Evolutionary conservation across 2,797 vertebrate species (phyloP).

Genomic region (Cacajao melanocephalus): DNA sequence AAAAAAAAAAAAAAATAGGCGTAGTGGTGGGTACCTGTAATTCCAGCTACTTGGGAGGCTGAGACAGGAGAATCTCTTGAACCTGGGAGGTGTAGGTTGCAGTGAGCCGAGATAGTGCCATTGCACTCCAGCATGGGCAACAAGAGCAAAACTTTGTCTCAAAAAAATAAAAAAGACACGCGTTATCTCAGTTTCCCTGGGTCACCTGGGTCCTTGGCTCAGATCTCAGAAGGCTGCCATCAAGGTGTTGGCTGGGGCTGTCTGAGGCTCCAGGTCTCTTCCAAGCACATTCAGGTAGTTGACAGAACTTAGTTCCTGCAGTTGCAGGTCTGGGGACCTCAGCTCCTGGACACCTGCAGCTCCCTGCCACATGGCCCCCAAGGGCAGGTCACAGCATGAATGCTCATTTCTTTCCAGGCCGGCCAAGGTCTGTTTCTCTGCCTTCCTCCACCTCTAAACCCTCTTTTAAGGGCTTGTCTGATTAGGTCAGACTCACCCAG

Average conservation of each 20-base stretch:
- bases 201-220: not conserved
- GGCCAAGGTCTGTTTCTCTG: not conserved
- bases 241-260: rapidly evolving
- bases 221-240: not conserved
- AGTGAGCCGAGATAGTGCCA: not conserved
- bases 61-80: not conserved
- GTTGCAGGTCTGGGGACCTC: not conserved
- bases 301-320: not conserved
- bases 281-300: rapidly evolving
- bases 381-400: not conserved
- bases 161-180: not conserved
- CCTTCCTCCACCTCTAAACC: not conserved
- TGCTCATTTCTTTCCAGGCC: not conserved
- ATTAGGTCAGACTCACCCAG: not conserved
- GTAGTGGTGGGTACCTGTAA: not conserved
- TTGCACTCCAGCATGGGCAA: not conserved
- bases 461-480: not conserved
- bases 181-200: not conserved
- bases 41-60: not conserved
- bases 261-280: not conserved
- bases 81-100: not conserved
- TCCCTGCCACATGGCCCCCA: rapidly evolving
- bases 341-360: not conserved
- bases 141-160: not conserved
- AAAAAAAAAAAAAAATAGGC: not conserved